phyloP scores from a whole-genome alignment of 2,113 vertebrate species.

The Neolamprologus caudopunctatus region DNA sequence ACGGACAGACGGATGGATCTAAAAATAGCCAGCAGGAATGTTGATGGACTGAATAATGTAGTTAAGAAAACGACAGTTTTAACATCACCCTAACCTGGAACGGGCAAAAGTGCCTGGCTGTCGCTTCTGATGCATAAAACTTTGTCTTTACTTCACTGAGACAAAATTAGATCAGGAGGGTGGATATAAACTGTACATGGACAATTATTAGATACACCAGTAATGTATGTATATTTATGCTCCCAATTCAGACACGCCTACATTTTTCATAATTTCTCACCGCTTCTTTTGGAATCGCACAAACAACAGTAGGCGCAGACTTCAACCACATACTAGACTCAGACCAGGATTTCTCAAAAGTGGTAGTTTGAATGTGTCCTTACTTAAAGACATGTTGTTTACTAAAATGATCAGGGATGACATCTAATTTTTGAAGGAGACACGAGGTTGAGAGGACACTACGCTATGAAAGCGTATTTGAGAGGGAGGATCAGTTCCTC shows the following conservation, averaged over 20 bases:
- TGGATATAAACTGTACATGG: background rate
- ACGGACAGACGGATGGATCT: fast-evolving
- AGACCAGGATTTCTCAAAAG: background rate
- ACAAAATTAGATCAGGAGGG: background rate
- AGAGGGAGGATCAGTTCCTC: background rate
- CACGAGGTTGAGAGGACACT: background rate
- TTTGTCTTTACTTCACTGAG: background rate
- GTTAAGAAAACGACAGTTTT: background rate
- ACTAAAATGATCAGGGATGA: background rate
- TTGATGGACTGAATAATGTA: background rate
- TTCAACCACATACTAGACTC: background rate
- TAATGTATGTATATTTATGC: background rate
- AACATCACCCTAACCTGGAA: fast-evolving
- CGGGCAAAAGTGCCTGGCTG: background rate
- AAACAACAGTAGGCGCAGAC: background rate
- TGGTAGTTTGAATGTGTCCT: background rate
- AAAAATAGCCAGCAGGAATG: background rate
- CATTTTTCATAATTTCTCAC: background rate
- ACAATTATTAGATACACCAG: background rate
- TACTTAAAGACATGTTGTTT: background rate
- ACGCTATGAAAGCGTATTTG: background rate
- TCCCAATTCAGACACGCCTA: background rate
- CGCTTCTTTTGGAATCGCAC: background rate
- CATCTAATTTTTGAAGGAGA: background rate
- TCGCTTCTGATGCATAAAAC: fast-evolving